Percentiles rank a stretch among this genome's conserved stretches.
phyloP scores from a whole-genome alignment of 2,113 vertebrate species.

The Athene noctua region DNA sequence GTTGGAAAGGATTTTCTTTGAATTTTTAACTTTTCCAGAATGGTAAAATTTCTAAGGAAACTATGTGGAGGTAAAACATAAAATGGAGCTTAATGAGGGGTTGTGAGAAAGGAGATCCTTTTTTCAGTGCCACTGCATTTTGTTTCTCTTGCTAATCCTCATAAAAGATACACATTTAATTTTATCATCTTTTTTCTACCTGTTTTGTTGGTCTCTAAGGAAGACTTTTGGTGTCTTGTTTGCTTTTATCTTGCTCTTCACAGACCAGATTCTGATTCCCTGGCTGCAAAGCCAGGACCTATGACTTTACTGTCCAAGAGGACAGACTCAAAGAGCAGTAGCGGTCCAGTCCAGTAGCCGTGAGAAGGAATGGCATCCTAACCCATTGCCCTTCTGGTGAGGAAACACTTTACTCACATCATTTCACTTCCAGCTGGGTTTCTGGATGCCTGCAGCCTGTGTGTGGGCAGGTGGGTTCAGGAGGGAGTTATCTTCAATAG shows the following conservation, averaged over 20 bases:
- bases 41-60: constrained; percentile 50
- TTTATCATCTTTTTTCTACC: not conserved
- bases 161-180: not conserved
- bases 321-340: not conserved
- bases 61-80: constrained; percentile 26
- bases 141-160: constrained; percentile 29
- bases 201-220: not conserved
- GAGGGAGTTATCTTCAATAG: constrained; percentile 67
- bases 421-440: constrained; percentile 62
- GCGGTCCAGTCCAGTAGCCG: constrained; percentile 26
- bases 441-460: constrained; percentile 63
- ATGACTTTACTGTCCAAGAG: not conserved
- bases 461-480: constrained; percentile 72
- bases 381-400: constrained; percentile 54
- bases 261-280: not conserved
- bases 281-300: not conserved
- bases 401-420: constrained; percentile 61
- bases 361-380: constrained; percentile 55
- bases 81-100: constrained; percentile 30
- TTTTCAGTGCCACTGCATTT: constrained; percentile 15
- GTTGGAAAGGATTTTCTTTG: constrained; percentile 52
- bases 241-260: not conserved
- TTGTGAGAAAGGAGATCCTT: constrained; percentile 23
- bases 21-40: constrained; percentile 45
- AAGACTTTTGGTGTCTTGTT: not conserved